Evolutionary conservation across 2,888 invertebrate species (phyloP).

Genomic region (Plebejus melissa): DNA sequence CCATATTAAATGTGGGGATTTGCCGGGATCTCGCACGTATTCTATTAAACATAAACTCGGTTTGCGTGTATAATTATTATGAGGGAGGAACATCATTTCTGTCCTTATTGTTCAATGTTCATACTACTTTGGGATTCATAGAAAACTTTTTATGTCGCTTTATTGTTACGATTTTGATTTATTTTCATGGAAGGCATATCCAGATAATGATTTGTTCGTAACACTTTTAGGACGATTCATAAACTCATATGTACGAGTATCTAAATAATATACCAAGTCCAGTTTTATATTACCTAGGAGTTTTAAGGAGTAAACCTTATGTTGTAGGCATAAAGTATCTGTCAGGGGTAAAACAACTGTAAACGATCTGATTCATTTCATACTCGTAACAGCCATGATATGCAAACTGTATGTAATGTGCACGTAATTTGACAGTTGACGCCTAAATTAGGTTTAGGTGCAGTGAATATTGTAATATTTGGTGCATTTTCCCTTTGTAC

Average conservation of each 20-base stretch:
- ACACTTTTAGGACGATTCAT: background rate
- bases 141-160: background rate
- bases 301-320: background rate
- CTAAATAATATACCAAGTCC: background rate
- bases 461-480: background rate
- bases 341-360: background rate
- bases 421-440: slow-evolving; percentile 9
- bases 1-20: slow-evolving; percentile 29
- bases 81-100: background rate
- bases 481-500: background rate
- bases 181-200: background rate
- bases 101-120: background rate
- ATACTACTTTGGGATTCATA: background rate
- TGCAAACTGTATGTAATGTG: slow-evolving; percentile 3
- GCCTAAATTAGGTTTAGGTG: background rate
- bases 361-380: background rate
- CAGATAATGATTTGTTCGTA: background rate
- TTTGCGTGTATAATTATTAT: slow-evolving; percentile 17
- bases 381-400: background rate
- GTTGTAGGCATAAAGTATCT: background rate
- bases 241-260: background rate
- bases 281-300: background rate
- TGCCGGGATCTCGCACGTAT: slow-evolving; percentile 10
- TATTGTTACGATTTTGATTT: background rate
- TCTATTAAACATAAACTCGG: slow-evolving; percentile 16